Evolutionary conservation across 2,113 vertebrate genomes (phyloP).

Genomic region (Alosa alosa): DNA sequence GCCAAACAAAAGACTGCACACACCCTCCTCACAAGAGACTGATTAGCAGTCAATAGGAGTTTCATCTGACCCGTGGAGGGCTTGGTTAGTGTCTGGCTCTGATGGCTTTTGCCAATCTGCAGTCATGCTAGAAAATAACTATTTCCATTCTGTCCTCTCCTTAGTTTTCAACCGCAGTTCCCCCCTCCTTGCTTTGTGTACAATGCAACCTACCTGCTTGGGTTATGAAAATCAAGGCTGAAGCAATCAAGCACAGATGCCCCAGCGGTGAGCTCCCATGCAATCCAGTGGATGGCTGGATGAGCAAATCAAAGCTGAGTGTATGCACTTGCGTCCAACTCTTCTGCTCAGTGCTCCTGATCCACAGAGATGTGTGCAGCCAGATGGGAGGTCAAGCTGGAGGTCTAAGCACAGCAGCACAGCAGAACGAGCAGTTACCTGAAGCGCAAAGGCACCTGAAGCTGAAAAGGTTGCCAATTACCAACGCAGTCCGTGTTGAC

Average conservation of each 20-base stretch:
- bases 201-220: not conserved
- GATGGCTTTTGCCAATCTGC: not conserved
- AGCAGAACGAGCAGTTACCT: not conserved
- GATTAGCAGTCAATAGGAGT: not conserved
- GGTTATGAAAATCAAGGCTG: not conserved
- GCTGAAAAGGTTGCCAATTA: not conserved
- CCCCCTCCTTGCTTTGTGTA: not conserved
- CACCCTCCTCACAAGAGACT: not conserved
- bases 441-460: not conserved
- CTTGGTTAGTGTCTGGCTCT: not conserved
- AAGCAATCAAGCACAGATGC: not conserved
- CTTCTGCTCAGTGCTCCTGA: not conserved
- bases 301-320: not conserved
- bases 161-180: not conserved
- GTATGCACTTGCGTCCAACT: not conserved
- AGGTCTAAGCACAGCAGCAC: not conserved
- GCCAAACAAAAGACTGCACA: not conserved
- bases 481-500: not conserved
- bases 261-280: not conserved
- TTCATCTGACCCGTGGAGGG: not conserved
- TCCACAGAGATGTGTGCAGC: not conserved
- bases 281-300: not conserved
- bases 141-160: not conserved
- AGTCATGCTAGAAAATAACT: not conserved
- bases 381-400: not conserved